These are phyloP conservation scores for Pyrgilauda ruficollis DNA, from an alignment of 2,113 vertebrate species.

Conservation along the genomic window DNA sequence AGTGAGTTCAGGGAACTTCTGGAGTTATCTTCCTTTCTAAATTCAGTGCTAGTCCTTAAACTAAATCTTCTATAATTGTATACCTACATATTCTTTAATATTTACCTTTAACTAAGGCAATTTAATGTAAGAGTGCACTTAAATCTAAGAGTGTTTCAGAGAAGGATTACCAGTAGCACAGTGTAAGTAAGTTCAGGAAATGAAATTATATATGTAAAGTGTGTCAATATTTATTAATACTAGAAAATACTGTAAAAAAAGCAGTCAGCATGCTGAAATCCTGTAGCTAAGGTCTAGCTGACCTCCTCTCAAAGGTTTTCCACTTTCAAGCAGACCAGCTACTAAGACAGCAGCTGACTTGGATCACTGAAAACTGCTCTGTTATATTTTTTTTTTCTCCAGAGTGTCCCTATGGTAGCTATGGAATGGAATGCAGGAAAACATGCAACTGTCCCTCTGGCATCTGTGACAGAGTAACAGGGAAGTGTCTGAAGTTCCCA, in stretches of 20 bases:
- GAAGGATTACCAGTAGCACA: background rate
- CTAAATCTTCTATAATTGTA: background rate
- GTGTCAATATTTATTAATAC: background rate
- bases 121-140: background rate
- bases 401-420: constrained; percentile 94
- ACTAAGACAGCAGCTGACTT: background rate
- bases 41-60: background rate
- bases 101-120: background rate
- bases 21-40: background rate
- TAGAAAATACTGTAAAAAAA: background rate
- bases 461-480: constrained; percentile 91
- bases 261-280: background rate
- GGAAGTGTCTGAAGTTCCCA: constrained; percentile 87
- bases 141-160: background rate
- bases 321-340: background rate
- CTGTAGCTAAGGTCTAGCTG: background rate
- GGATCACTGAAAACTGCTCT: background rate
- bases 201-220: background rate
- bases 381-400: background rate
- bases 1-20: background rate
- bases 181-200: background rate
- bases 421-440: constrained; percentile 89
- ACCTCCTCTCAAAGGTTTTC: background rate
- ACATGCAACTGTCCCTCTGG: constrained; percentile 88
- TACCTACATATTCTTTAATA: background rate